Base-by-base conservation (phyloP, 1,140 invertebrate species). In the Rhizoglyphus robini region DNA sequence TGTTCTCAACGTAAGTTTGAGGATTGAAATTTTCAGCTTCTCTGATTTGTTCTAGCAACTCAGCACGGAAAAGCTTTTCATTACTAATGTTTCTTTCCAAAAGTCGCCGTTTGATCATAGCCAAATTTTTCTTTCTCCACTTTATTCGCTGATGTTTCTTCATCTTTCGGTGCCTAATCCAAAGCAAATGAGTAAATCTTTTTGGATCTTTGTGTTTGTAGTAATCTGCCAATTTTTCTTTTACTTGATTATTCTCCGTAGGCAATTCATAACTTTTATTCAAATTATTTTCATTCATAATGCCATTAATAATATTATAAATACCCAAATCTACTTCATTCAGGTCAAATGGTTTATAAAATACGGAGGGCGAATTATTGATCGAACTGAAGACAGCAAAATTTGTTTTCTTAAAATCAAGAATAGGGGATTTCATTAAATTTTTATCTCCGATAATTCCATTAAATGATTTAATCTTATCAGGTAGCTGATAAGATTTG, bases 11-110 rank as follows among this genome's bases (percentile, higher is more conserved):
- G 51, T 69, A 69, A 11, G 46, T 47, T 63, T 69, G 49, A 20
- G 68, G 58, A 34, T 68, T 38, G 60, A 69, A 69, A 25, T 69
- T 34, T 63, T 69, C 68, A 1, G 68, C 68, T 57, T 69, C 63
- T 46, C 46, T 54, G 20, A 69, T 59, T 34, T 65, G 31, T 1
- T 59, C 60, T 18, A 69, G 41, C 8, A 69, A 23, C 61, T 69
- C 68, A 18, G 60, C 63, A 30, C 67, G n/a, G 29, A 69, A 69
- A 4, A 20, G 15, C 36, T 69, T 69, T 38, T 69, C 68, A 47
- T 69, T 69, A 5, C 31, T 31, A 49, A 68, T 65, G 25, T 69
- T 57, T 31, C 67, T 30, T 29, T 41, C n/a, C 27, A 63, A 36
- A 29, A 41, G 8, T 18, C 25, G 31, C 5, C 61, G 15, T 31